Evolutionary conservation across 1,140 invertebrate species (phyloP).

Genomic region (Heliconius melpomene): DNA sequence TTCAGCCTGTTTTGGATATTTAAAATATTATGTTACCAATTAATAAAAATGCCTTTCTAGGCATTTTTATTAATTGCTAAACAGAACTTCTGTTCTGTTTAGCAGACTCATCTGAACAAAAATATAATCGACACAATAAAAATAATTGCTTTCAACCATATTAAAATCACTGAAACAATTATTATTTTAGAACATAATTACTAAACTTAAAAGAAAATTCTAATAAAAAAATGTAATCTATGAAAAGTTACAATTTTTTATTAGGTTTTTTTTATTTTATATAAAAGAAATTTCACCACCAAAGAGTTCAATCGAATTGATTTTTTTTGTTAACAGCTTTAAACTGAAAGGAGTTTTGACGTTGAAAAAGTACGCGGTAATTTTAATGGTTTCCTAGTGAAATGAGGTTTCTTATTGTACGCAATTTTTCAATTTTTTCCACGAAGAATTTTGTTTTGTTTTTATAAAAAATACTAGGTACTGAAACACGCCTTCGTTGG

Average conservation of each 20-base stretch:
- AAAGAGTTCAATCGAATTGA: conserved; percentile 3
- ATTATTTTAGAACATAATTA: neutral
- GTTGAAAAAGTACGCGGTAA: conserved; percentile 6
- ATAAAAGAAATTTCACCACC: neutral
- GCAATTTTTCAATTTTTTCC: neutral
- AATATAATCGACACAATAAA: neutral
- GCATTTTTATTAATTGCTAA: too few species aligned
- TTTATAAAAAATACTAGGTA: neutral
- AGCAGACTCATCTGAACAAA: too few species aligned
- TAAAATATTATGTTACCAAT: too few species aligned
- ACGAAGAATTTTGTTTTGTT: neutral
- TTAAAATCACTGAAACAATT: neutral
- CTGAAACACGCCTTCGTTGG: too few species aligned
- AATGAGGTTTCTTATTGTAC: conserved; percentile 18
- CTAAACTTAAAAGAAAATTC: too few species aligned
- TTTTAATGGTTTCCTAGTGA: neutral
- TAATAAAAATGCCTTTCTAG: too few species aligned
- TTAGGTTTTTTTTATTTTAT: neutral
- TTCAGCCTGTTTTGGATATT: too few species aligned
- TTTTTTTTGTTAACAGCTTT: conserved; percentile 1
- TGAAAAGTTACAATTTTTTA: neutral
- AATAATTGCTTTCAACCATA: neutral
- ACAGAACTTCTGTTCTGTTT: too few species aligned
- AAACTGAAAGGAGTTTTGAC: neutral
- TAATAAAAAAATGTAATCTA: too few species aligned